phyloP scores from a whole-genome alignment of 2,888 invertebrate genomes.

The Agrilus biguttatus region DNA sequence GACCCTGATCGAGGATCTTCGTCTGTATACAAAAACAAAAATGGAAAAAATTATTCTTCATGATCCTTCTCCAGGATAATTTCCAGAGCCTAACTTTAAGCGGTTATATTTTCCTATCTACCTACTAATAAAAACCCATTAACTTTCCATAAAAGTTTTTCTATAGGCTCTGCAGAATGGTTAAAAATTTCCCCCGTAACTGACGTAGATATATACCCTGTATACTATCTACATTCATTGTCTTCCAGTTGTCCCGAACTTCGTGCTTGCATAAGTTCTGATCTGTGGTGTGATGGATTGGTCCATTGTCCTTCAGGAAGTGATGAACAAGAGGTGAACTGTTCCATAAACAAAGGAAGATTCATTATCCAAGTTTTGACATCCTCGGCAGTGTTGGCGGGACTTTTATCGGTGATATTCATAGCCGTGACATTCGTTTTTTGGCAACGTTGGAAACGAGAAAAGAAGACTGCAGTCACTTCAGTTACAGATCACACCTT shows the following conservation, averaged over 20 bases:
- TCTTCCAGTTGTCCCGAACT: slow-evolving; percentile 59
- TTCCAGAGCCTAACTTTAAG: too few species aligned
- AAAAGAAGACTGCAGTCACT: slow-evolving; percentile 28
- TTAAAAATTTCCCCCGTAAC: too few species aligned
- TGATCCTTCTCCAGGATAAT: too few species aligned
- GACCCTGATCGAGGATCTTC: too few species aligned
- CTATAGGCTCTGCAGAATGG: neutral
- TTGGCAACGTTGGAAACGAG: slow-evolving; percentile 24
- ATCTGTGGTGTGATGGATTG: slow-evolving; percentile 68
- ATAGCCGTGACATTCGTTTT: slow-evolving; percentile 21
- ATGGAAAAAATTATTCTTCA: too few species aligned
- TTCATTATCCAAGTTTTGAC: slow-evolving; percentile 44
- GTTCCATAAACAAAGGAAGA: slow-evolving; percentile 48
- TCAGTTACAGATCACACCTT: slow-evolving; percentile 31
- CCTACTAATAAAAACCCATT: too few species aligned
- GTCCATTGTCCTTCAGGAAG: slow-evolving; percentile 69
- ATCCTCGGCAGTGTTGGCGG: slow-evolving; percentile 20
- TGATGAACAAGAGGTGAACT: slow-evolving; percentile 66
- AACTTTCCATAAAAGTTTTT: neutral
- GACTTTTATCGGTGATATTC: slow-evolving; percentile 19
- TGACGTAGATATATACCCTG: too few species aligned
- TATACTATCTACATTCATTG: slow-evolving; percentile 4
- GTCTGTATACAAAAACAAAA: too few species aligned
- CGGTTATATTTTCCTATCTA: too few species aligned
- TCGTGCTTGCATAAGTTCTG: slow-evolving; percentile 64